Conservation (phyloP, 2,888 invertebrate genomes). For the Leucophora obtusa region DNA sequence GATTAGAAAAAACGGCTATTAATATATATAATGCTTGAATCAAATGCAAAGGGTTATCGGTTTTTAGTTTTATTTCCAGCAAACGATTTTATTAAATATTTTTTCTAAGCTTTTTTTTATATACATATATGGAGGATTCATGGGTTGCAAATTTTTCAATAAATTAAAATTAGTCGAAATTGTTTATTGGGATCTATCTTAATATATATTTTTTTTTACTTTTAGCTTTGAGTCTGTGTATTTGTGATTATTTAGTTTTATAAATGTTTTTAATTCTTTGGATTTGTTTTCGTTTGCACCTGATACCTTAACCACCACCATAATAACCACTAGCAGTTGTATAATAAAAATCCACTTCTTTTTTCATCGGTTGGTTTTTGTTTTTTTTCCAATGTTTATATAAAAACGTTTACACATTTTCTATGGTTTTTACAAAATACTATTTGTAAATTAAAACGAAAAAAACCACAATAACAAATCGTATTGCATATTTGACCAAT, state of each 20-base stretch:
- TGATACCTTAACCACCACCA: conserved; percentile 1
- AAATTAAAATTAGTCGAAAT: too few species aligned
- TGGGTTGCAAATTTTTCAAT: too few species aligned
- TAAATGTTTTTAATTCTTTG: background rate
- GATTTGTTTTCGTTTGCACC: background rate
- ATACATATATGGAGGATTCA: too few species aligned
- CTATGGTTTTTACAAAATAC: conserved; percentile 7
- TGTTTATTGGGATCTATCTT: too few species aligned
- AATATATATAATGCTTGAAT: too few species aligned
- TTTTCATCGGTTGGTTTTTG: background rate
- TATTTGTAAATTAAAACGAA: conserved; percentile 38
- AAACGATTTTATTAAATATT: too few species aligned
- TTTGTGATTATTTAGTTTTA: background rate
- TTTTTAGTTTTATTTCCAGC: too few species aligned
- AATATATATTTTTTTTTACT: too few species aligned
- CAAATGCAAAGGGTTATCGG: too few species aligned
- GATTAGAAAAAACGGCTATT: too few species aligned
- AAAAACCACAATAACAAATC: conserved; percentile 36
- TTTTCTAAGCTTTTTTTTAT: too few species aligned
- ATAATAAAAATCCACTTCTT: background rate
- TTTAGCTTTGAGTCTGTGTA: background rate
- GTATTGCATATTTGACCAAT: conserved; percentile 27
- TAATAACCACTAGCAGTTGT: background rate
- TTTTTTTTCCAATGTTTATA: background rate
- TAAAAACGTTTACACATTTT: conserved; percentile 16